Percentiles rank a stretch among this genome's conserved stretches.
Evolutionary conservation across 2,113 vertebrate species (phyloP).

Genomic region (Peromyscus leucopus): DNA sequence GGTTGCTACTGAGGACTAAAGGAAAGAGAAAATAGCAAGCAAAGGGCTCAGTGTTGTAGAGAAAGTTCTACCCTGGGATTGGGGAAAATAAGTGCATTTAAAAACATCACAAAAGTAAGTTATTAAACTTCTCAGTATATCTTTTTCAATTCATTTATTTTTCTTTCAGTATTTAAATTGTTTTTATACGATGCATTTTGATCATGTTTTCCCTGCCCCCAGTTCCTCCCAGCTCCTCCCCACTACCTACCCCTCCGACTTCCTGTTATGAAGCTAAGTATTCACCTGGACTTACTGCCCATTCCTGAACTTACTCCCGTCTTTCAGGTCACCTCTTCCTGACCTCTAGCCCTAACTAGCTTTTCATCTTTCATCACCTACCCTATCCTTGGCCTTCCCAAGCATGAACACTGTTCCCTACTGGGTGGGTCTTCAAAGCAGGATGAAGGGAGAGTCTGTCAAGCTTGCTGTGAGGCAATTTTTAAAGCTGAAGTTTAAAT

Average conservation of each 20-base stretch:
- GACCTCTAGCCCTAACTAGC: neutral
- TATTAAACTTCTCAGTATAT: neutral
- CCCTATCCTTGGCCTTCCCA: neutral
- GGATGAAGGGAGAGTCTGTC: neutral
- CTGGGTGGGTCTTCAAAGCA: neutral
- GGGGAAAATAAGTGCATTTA: neutral
- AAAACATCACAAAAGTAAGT: neutral
- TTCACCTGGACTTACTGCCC: neutral
- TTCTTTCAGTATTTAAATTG: neutral
- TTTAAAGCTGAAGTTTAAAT: constrained; percentile 39
- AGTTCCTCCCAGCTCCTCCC: neutral
- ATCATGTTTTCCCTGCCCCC: neutral
- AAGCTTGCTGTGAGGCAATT: neutral
- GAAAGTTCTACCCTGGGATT: neutral
- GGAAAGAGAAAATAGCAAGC: neutral
- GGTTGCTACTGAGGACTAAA: neutral
- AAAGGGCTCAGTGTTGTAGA: neutral
- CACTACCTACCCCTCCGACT: neutral
- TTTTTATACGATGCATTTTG: neutral
- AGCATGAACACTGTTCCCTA: neutral
- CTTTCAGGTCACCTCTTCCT: neutral
- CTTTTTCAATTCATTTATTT: neutral
- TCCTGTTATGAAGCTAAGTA: neutral
- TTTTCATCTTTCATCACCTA: neutral
- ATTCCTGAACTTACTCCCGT: neutral